phyloP scores from a whole-genome alignment of 2,888 invertebrate species.

The Aquatica leii region DNA sequence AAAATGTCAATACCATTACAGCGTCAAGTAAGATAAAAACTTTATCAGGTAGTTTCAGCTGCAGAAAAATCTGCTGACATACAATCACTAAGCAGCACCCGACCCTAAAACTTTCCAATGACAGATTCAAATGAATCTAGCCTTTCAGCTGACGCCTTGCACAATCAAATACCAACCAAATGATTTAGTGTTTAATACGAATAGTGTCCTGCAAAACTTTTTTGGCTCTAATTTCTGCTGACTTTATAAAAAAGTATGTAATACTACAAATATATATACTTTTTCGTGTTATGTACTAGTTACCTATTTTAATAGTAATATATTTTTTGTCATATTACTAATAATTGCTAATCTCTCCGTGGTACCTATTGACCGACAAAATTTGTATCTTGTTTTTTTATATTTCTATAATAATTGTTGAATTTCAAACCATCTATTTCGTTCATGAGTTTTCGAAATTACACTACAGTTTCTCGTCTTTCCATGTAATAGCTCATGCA shows the following conservation, averaged over 20 bases:
- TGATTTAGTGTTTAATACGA: background rate
- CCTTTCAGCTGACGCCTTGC: background rate
- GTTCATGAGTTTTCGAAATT: background rate
- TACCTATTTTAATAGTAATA: background rate
- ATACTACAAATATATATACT: no score
- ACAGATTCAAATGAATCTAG: background rate
- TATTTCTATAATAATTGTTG: conserved; percentile 1
- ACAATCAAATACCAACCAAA: background rate
- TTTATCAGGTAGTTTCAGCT: background rate
- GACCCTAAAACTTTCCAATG: background rate
- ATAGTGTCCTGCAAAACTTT: no score
- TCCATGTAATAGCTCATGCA: background rate
- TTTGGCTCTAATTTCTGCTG: no score
- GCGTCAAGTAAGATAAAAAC: background rate
- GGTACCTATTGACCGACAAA: background rate
- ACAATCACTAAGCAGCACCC: background rate
- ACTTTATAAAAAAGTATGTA: no score
- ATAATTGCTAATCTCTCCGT: background rate
- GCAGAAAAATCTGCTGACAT: background rate
- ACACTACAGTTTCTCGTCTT: background rate
- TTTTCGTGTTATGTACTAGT: no score
- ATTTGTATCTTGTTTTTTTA: background rate
- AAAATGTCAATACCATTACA: background rate
- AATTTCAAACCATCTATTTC: background rate
- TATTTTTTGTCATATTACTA: background rate